A percentile compares a stretch with the other conserved stretches of the same genome.
phyloP scores from a whole-genome alignment of 2,113 vertebrate genomes.

The Clarias gariepinus region DNA sequence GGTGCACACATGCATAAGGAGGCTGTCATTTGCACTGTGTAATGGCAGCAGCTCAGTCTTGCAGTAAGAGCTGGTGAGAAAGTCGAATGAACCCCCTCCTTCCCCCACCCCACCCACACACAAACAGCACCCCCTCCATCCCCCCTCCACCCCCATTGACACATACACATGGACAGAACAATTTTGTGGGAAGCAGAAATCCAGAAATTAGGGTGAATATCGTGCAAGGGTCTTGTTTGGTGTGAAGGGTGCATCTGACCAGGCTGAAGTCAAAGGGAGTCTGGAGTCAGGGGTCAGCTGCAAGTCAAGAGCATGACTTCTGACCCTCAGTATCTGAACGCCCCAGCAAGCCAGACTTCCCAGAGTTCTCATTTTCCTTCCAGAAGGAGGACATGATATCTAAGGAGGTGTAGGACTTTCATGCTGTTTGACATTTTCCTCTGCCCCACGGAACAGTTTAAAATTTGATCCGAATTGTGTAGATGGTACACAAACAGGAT shows the following conservation, averaged over 20 bases:
- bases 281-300: slow-evolving; percentile 63
- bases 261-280: slow-evolving; percentile 50
- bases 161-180: not conserved
- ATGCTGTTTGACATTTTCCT: not conserved
- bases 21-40: slow-evolving; percentile 68
- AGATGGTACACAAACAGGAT: not conserved
- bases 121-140: not conserved
- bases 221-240: slow-evolving; percentile 47
- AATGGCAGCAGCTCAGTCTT: slow-evolving; percentile 70
- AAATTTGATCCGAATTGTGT: not conserved
- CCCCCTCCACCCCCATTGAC: not conserved
- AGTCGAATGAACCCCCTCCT: not conserved
- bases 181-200: slow-evolving; percentile 57
- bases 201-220: slow-evolving; percentile 70
- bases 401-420: not conserved
- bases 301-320: slow-evolving; percentile 72
- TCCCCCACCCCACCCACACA: not conserved
- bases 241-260: slow-evolving; percentile 61
- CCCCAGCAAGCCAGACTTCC: slow-evolving; percentile 31
- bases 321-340: slow-evolving; percentile 52
- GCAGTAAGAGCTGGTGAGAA: slow-evolving; percentile 54
- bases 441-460: not conserved
- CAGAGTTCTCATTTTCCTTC: slow-evolving; percentile 18
- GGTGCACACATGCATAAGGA: slow-evolving; percentile 73
- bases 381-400: not conserved